A percentile compares a stretch with the other conserved stretches of the same genome.
Conservation (phyloP, 1,140 invertebrate species). For the Melipona quadrifasciata region DNA sequence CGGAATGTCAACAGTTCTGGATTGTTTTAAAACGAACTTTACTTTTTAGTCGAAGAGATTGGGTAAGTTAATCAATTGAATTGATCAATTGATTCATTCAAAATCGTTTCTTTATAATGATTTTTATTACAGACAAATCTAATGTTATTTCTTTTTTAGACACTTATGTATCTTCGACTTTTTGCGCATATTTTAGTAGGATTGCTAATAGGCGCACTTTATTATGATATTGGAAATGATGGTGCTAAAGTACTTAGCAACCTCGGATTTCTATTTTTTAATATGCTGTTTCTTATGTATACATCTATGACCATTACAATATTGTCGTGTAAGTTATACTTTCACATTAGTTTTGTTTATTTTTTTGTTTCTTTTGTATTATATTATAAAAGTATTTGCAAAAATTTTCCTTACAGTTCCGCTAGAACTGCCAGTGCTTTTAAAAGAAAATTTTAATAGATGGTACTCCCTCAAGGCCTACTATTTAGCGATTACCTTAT, state of each 20-base stretch:
- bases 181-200: conserved; percentile 96
- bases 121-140: background rate
- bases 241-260: conserved; percentile 97
- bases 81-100: background rate
- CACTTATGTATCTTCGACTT: conserved; percentile 95
- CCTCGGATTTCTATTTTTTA: conserved; percentile 98
- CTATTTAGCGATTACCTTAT: conserved; percentile 97
- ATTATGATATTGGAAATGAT: conserved; percentile 96
- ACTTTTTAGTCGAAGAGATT: conserved; percentile 91
- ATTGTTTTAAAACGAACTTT: conserved; percentile 90
- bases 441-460: conserved; percentile 97
- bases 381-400: background rate
- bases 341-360: background rate
- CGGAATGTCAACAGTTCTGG: conserved; percentile 90
- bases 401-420: conserved; percentile 87
- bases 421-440: conserved; percentile 95
- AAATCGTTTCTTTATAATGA: background rate
- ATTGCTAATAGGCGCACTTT: conserved; percentile 94
- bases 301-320: conserved; percentile 99
- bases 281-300: conserved; percentile 99
- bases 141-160: conserved; percentile 84
- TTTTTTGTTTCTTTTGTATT: background rate
- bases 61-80: conserved; percentile 83
- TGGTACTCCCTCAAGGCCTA: conserved; percentile 98
- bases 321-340: conserved; percentile 88